Percentiles rank a stretch among this genome's conserved stretches.
Evolutionary conservation across 2,797 vertebrate species (phyloP).

Genomic region (Sphenopsis melanotis): DNA sequence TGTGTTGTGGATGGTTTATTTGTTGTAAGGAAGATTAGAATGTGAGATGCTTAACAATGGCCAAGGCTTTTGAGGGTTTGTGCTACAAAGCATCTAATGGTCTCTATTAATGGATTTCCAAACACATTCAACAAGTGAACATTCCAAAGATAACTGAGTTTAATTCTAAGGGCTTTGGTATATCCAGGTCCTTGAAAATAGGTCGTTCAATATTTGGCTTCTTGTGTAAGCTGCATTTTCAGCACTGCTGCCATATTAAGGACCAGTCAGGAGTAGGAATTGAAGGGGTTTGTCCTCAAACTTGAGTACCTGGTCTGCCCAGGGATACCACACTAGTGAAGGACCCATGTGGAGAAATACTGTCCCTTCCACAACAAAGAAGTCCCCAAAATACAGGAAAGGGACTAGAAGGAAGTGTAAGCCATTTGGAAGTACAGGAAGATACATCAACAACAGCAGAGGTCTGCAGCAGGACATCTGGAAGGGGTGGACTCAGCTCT

Average conservation of each 20-base stretch:
- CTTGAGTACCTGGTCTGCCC: neutral
- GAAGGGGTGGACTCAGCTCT: neutral
- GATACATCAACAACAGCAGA: neutral
- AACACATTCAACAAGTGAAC: neutral
- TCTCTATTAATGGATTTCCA: neutral
- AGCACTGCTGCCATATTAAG: neutral
- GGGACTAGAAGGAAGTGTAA: neutral
- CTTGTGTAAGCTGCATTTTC: neutral
- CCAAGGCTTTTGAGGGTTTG: neutral
- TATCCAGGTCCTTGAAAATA: neutral
- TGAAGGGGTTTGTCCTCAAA: neutral
- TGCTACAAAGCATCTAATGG: neutral
- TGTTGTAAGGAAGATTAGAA: conserved; percentile 20
- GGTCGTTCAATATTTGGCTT: neutral
- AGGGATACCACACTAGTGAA: neutral
- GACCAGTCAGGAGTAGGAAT: neutral
- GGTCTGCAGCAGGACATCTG: neutral
- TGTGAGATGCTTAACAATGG: neutral
- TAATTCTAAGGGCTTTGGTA: neutral
- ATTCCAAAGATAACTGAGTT: neutral
- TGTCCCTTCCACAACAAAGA: neutral
- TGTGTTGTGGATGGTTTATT: conserved; percentile 14
- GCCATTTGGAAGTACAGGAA: neutral
- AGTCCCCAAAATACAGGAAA: neutral
- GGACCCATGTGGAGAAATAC: neutral